These are phyloP conservation scores for Agriopis aurantiaria DNA, from an alignment of 2,888 invertebrate species.

Conservation along the genomic window DNA sequence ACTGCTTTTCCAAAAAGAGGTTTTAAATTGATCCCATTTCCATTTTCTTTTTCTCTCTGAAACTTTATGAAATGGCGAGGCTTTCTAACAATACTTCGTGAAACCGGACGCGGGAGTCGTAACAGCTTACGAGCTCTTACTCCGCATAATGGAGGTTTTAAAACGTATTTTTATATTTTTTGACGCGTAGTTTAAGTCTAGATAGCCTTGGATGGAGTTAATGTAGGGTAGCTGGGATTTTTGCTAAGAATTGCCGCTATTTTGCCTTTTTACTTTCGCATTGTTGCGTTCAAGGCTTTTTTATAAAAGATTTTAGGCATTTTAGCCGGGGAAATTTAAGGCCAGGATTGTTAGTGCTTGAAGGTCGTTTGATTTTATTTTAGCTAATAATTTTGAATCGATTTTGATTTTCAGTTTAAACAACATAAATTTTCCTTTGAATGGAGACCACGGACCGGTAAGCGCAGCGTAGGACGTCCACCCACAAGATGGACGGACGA, in stretches of 20 bases:
- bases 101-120: constrained; percentile 38
- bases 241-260: constrained; percentile 21
- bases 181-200: constrained; percentile 44
- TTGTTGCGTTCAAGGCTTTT: constrained; percentile 31
- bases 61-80: constrained; percentile 17
- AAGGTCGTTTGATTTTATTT: not conserved
- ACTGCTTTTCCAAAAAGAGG: not conserved
- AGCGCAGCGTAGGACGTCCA: too few species aligned
- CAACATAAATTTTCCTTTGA: too few species aligned
- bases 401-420: too few species aligned
- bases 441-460: too few species aligned
- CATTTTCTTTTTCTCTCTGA: constrained; percentile 6
- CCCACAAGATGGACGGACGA: too few species aligned
- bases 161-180: constrained; percentile 48
- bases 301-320: constrained; percentile 25
- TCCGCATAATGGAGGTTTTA: constrained; percentile 45
- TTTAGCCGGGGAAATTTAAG: constrained; percentile 1
- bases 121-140: constrained; percentile 48
- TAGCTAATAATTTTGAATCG: too few species aligned
- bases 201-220: constrained; percentile 38
- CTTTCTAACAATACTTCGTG: constrained; percentile 19
- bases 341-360: not conserved
- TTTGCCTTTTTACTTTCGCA: constrained; percentile 25
- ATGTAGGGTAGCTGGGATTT: constrained; percentile 37
- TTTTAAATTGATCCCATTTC: constrained; percentile 18